Evolutionary conservation across 2,113 vertebrate genomes (phyloP), one percentile per base, ranked within the genome.

Genomic region (Oryzias woworae): DNA sequence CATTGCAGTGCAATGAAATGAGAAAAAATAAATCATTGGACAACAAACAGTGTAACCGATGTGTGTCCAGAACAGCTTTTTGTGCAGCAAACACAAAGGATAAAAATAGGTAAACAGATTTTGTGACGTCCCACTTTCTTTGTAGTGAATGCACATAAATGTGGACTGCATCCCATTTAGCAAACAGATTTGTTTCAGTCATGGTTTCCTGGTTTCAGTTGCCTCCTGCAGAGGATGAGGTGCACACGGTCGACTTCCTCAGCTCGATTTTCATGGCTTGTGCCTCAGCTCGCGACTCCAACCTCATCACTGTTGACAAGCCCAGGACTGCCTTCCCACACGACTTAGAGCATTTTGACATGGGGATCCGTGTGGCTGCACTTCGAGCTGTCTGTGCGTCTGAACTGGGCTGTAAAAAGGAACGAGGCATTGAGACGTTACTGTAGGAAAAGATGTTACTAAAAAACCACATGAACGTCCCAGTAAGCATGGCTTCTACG

Each of bases 201-300:
- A 36, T 5, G 23, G 23, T 53, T 28, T 24, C 51, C 24, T 10
- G 7, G 24, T 15, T 91, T 98, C 94, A 96, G 92, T 95, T 94
- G 60, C 93, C 93, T 79, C 90, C 93, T 14, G 89, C 81, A 84
- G 93, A 89, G 83, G 90, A 57, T 53, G 92, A 87, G 90, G 92
- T 86, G 90, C 90, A 90, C 85, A 92, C 85, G 45, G 91, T 83
- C 66, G 94, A 92, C 87, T 94, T 98, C 94, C 94, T 96, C 93
- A 98, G 93, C 93, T 98, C 95, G 89, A 97, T 96, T 93, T 94
- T 97, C 95, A 96, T 93, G 62, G 92, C 94, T 79, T 95, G 95
- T 91, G 93, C 93, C 88, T 96, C 95, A 23, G 94, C 92, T 83
- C 92, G 92, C 76, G 96, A 90, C 91, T 96, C 95, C 87, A 94